These are phyloP conservation scores for Cichladusa arquata DNA, from an alignment of 2,113 vertebrate species.

Conservation along the genomic window DNA sequence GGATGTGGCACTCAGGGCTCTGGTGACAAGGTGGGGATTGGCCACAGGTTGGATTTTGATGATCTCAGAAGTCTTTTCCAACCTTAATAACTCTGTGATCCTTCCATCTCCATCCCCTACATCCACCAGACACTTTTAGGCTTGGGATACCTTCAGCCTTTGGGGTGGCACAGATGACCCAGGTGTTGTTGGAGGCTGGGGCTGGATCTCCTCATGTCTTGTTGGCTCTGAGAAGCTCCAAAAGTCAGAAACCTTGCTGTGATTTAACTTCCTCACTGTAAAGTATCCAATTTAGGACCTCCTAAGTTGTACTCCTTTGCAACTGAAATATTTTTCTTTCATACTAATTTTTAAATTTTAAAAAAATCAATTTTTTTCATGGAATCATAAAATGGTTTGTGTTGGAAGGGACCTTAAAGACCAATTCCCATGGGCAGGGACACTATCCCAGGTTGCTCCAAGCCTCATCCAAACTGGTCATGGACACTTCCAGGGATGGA, in stretches of 20 bases:
- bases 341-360: background rate
- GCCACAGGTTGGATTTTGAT: background rate
- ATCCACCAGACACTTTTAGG: background rate
- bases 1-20: background rate
- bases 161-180: background rate
- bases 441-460: background rate
- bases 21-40: background rate
- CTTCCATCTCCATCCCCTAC: background rate
- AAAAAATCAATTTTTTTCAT: background rate
- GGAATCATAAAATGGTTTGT: background rate
- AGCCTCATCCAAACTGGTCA: background rate
- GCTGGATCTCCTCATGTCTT: background rate
- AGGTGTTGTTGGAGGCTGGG: background rate
- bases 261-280: background rate
- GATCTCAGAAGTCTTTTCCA: background rate
- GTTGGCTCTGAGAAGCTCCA: background rate
- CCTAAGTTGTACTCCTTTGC: background rate
- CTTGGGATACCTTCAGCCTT: background rate
- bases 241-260: background rate
- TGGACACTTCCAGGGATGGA: background rate
- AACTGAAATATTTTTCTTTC: background rate
- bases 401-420: background rate
- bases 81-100: background rate
- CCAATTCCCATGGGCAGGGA: background rate
- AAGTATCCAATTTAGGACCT: background rate